A percentile compares a stretch with the other conserved stretches of the same genome.
Conservation (phyloP, 1,140 invertebrate species). For the Brachionus paranguensis region DNA sequence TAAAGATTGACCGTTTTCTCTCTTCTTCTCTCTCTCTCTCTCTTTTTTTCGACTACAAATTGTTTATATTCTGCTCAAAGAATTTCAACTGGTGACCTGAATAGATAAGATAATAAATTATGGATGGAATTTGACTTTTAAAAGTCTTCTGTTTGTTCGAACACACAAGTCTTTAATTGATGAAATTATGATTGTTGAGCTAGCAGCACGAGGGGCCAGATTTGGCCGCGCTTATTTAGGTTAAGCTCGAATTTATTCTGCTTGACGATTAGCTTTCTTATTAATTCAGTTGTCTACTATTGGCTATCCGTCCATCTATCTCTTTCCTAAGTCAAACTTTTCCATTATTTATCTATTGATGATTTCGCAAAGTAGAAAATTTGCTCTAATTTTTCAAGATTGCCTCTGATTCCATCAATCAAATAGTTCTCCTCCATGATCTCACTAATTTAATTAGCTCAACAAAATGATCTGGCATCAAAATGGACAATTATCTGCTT, state of each 20-base stretch:
- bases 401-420: not conserved
- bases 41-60: not conserved
- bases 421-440: not conserved
- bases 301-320: not conserved
- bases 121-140: constrained; percentile 25
- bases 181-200: constrained; percentile 18
- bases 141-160: constrained; percentile 34
- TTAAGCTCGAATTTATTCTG: not conserved
- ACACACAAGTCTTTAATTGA: constrained; percentile 1
- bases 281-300: constrained; percentile 33
- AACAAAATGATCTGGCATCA: not conserved
- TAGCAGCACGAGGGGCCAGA: not conserved
- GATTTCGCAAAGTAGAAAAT: not conserved
- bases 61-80: not conserved
- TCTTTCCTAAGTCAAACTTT: not conserved
- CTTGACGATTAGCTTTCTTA: constrained; percentile 33
- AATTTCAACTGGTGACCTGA: constrained; percentile 27
- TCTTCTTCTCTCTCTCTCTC: not conserved
- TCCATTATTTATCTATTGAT: not conserved
- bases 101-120: constrained; percentile 40
- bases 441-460: constrained; percentile 15
- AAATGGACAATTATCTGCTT: constrained; percentile 38
- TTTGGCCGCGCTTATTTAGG: not conserved
- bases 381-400: not conserved
- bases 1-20: not conserved